phyloP scores from a whole-genome alignment of 2,113 vertebrate species.

The Thymallus thymallus region DNA sequence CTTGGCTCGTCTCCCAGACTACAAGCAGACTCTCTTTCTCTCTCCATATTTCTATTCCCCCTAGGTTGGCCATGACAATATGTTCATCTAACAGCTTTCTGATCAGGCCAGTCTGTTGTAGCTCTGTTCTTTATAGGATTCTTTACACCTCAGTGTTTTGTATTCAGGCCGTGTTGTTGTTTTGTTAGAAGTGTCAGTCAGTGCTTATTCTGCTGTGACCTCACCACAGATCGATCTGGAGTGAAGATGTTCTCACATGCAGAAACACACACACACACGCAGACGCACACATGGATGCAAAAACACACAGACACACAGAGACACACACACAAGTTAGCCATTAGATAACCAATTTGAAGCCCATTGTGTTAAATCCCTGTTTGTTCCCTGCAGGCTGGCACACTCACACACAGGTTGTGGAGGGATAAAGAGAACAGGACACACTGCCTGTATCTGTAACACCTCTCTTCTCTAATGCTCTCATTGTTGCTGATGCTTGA shows the following conservation, averaged over 20 bases:
- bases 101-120: background rate
- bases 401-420: constrained; percentile 4
- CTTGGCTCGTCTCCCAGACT: constrained; percentile 26
- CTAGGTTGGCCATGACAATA: background rate
- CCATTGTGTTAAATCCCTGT: background rate
- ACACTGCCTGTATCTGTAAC: no score
- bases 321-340: constrained; percentile 11
- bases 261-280: background rate
- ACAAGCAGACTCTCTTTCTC: constrained; percentile 10
- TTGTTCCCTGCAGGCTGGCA: background rate
- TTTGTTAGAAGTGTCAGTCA: background rate
- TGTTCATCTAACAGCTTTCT: background rate
- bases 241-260: background rate
- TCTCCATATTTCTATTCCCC: background rate
- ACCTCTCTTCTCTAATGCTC: constrained; percentile 23
- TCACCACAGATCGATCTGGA: background rate
- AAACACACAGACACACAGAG: no score
- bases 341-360: constrained; percentile 39
- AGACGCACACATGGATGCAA: no score
- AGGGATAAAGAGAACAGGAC: background rate
- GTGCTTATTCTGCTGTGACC: background rate
- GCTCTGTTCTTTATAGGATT: background rate
- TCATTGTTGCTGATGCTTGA: constrained; percentile 29
- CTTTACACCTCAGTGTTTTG: background rate
- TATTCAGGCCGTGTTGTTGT: background rate